Percentiles rank a stretch among this genome's conserved stretches.
phyloP scores from a whole-genome alignment of 2,113 vertebrate species.

The Cyprinus carpio region DNA sequence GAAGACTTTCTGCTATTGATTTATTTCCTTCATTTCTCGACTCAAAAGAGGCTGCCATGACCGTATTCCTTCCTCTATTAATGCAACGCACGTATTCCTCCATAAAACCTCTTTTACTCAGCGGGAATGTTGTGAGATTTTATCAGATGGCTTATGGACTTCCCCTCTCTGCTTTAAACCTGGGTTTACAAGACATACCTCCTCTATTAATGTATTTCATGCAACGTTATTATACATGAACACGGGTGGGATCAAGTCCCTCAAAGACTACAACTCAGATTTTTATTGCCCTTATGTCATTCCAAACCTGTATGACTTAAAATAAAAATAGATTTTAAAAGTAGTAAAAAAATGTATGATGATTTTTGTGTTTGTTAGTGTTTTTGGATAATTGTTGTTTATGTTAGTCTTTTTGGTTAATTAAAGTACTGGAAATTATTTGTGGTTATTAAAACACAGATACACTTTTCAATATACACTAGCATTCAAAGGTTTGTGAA shows the following conservation, averaged over 20 bases:
- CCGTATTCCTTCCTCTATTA: slow-evolving; percentile 22
- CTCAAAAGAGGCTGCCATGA: slow-evolving; percentile 31
- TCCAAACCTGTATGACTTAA: no score
- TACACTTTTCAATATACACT: no score
- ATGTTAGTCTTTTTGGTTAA: no score
- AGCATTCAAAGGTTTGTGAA: no score
- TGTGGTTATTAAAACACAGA: no score
- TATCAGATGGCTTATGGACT: slow-evolving; percentile 38
- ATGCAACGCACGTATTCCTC: slow-evolving; percentile 15
- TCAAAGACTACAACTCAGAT: background rate
- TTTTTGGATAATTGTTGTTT: no score
- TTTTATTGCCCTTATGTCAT: background rate
- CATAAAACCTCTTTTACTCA: slow-evolving; percentile 25
- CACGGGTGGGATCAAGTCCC: background rate
- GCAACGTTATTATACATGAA: slow-evolving; percentile 8
- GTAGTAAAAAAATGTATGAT: no score
- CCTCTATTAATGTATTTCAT: background rate
- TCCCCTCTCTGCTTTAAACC: slow-evolving; percentile 9
- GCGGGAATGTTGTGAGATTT: slow-evolving; percentile 18
- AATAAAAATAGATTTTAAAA: no score
- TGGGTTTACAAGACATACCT: background rate
- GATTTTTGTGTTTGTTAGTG: no score
- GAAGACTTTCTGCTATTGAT: slow-evolving; percentile 48
- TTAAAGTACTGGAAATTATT: no score
- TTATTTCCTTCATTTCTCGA: slow-evolving; percentile 49